These are phyloP conservation scores for Acanthurus lineatus DNA, from an alignment of 2,797 vertebrate species.

Conservation along the genomic window DNA sequence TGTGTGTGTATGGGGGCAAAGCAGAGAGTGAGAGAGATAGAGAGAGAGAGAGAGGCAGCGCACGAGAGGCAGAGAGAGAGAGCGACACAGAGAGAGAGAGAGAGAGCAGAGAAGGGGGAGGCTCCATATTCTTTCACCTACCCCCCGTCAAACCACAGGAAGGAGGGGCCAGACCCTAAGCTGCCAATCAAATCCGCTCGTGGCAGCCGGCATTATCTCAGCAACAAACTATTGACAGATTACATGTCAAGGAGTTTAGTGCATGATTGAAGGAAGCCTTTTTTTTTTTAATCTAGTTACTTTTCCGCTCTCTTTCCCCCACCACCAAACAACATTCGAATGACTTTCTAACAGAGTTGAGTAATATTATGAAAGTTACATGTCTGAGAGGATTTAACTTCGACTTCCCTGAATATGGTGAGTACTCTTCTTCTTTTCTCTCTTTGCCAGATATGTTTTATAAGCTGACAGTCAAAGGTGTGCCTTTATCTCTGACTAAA, in stretches of 20 bases:
- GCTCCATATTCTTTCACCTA: constrained; percentile 88
- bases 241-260: constrained; percentile 93
- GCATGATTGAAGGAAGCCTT: constrained; percentile 89
- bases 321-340: constrained; percentile 83
- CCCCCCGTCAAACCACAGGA: constrained; percentile 86
- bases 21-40: constrained; percentile 60
- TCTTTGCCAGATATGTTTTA: constrained; percentile 71
- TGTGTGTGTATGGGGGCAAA: constrained; percentile 81
- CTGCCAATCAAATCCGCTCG: constrained; percentile 92
- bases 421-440: constrained; percentile 85
- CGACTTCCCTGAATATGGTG: constrained; percentile 99
- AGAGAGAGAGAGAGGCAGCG: constrained; percentile 51
- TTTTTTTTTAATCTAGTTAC: constrained; percentile 80
- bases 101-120: constrained; percentile 84
- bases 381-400: constrained; percentile 99
- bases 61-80: constrained; percentile 57
- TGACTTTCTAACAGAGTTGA: constrained; percentile 89
- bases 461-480: constrained; percentile 81
- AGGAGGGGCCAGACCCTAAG: constrained; percentile 89
- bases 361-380: constrained; percentile 99
- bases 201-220: constrained; percentile 92
- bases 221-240: constrained; percentile 93
- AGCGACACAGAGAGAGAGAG: constrained; percentile 64
- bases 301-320: constrained; percentile 80
- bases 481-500: constrained; percentile 79